Conservation (phyloP, 2,888 invertebrate genomes). For the Apocheima hispidaria region DNA sequence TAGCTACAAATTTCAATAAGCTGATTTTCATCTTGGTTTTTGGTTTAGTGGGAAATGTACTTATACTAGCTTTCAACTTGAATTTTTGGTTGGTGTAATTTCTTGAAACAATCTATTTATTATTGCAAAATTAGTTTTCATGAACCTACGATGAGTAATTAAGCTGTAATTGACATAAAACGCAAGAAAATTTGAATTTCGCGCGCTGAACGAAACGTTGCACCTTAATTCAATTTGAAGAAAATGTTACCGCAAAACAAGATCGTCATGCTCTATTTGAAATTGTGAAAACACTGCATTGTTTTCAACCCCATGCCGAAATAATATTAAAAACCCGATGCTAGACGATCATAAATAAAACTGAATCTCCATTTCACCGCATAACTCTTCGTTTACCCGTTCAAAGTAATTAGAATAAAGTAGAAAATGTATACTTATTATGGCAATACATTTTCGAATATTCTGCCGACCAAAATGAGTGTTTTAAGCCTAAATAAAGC, state of each 20-base stretch:
- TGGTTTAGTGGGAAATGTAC: too few relatives aligned
- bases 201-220: too few relatives aligned
- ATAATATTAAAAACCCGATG: neutral
- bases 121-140: too few relatives aligned
- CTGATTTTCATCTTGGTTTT: too few relatives aligned
- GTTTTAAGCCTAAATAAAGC: slow-evolving; percentile 59
- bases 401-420: slow-evolving; percentile 7
- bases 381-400: slow-evolving; percentile 6
- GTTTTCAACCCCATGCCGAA: neutral
- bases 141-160: too few relatives aligned
- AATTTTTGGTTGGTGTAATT: too few relatives aligned
- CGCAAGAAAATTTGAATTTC: too few relatives aligned
- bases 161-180: too few relatives aligned
- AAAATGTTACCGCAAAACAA: neutral
- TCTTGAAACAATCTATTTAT: too few relatives aligned
- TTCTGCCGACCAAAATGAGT: slow-evolving; percentile 55
- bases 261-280: neutral
- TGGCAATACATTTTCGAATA: slow-evolving; percentile 8
- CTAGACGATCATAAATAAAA: slow-evolving; percentile 1
- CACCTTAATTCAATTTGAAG: too few relatives aligned
- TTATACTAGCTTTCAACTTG: too few relatives aligned
- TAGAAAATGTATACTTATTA: slow-evolving; percentile 11
- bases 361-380: neutral
- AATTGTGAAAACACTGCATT: neutral
- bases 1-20: too few relatives aligned